Evolutionary conservation across 2,888 invertebrate species (phyloP), one percentile per base, ranked within the genome.

Genomic region (Limnephilus auricula): DNA sequence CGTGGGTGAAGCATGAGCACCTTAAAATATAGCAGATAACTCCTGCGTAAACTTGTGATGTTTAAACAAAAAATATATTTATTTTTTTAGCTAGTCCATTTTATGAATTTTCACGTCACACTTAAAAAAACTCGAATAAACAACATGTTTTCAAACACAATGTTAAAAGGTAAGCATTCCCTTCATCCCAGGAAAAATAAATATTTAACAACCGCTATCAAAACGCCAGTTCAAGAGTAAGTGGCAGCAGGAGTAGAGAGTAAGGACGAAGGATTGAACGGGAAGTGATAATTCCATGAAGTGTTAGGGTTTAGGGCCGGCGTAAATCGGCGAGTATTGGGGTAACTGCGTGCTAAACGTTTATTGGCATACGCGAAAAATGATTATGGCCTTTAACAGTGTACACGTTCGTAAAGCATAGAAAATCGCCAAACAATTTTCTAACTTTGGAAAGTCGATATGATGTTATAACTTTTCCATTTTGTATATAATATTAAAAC

Each of bases 321-420:
- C 89, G 89, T 91, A 91, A 90, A 91, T 79, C 83, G 30, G 82
- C 85, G 86, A 90, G 90, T 91, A 91, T 92, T 91, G 88, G 91
- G 89, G 89, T 90, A 88, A 91, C 89, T 86, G 92, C 80, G 50
- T 85, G 83, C 79, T 88, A 91, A 88, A 92, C 83, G 85, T 90
- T 92, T 92, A 92, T 90, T 50, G 90, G 84, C 37, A 45, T 79
- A 92, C 84, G 85, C 82, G 80, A 91, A 91, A 90, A 65, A 65
- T 65, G 50, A 65, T 18, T 25, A 65, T 65, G 50, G 50, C 50
- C 50, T 65, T 65, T 15, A 65, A 65, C 25, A 65, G 50, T 65
- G 50, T 25, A 65, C 50, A 65, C 25, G 50, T 65, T 65, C 25
- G 25, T 65, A 65, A 65, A 65, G 5, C 50, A 18, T 25, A 25